Percentiles rank a stretch among this genome's conserved stretches.
Conservation (phyloP, 2,888 invertebrate species). For the Eupithecia vulgata region DNA sequence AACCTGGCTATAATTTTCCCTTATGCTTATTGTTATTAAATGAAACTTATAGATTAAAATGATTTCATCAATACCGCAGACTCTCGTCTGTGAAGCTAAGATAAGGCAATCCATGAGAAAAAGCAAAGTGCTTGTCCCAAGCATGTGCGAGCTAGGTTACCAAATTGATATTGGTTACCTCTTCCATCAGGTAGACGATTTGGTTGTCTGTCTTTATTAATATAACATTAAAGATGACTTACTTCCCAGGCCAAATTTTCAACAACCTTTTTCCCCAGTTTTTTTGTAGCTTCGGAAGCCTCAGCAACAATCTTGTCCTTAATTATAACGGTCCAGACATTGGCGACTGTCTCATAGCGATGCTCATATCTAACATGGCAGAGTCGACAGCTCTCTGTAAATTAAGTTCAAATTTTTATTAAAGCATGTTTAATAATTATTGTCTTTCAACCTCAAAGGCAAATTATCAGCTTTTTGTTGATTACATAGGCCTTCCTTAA, state of each 20-base stretch:
- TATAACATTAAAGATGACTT: constrained; percentile 42
- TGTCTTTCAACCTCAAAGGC: no score
- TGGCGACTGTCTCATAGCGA: constrained; percentile 47
- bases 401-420: no score
- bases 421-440: no score
- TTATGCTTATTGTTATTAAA: no score
- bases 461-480: no score
- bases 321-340: constrained; percentile 51
- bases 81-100: no score
- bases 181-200: neutral
- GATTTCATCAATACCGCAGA: no score
- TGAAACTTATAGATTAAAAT: no score
- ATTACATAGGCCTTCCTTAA: no score
- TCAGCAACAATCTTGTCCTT: constrained; percentile 58
- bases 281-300: constrained; percentile 54
- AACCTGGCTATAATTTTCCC: no score
- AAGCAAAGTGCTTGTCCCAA: neutral
- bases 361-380: constrained; percentile 53
- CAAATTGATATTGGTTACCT: neutral
- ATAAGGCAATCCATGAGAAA: neutral
- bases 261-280: constrained; percentile 56
- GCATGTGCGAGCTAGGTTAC: neutral
- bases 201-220: neutral
- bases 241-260: constrained; percentile 71
- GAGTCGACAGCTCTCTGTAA: constrained; percentile 67